Evolutionary conservation across 1,140 invertebrate genomes (phyloP).

Genomic region (Periplaneta americana): DNA sequence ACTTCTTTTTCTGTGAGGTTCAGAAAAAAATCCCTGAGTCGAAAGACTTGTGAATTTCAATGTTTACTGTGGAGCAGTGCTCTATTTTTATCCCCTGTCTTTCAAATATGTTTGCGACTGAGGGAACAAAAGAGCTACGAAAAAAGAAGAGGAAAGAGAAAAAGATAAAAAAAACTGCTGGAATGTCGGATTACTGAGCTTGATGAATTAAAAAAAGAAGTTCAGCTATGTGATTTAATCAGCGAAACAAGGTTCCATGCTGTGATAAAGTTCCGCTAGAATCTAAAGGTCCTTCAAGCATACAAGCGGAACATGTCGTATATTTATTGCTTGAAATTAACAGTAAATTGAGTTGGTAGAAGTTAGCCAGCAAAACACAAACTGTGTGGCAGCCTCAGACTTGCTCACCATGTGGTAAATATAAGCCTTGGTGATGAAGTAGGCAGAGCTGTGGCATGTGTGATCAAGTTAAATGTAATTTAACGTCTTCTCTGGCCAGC

Average conservation of each 20-base stretch:
- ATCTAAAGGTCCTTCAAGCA: neutral
- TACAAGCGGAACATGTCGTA: neutral
- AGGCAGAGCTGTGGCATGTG: neutral
- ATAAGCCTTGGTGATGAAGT: neutral
- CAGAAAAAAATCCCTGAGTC: no score
- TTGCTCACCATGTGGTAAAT: neutral
- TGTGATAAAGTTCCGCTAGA: neutral
- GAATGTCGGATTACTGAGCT: neutral
- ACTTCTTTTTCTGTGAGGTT: no score
- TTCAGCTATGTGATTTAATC: neutral
- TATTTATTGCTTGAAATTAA: neutral
- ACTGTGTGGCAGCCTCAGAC: neutral
- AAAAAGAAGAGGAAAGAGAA: no score
- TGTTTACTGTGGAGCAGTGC: no score
- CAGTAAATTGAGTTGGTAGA: neutral
- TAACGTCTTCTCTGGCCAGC: neutral
- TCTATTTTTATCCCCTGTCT: neutral
- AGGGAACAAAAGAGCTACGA: neutral
- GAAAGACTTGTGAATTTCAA: no score
- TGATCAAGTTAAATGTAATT: neutral
- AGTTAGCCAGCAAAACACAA: neutral
- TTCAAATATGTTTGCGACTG: neutral
- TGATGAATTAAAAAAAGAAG: neutral
- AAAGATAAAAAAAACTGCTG: neutral
- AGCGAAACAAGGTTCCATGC: neutral